Base-by-base conservation (phyloP, 2,888 invertebrate species). In the Nemapogon koenigi region DNA sequence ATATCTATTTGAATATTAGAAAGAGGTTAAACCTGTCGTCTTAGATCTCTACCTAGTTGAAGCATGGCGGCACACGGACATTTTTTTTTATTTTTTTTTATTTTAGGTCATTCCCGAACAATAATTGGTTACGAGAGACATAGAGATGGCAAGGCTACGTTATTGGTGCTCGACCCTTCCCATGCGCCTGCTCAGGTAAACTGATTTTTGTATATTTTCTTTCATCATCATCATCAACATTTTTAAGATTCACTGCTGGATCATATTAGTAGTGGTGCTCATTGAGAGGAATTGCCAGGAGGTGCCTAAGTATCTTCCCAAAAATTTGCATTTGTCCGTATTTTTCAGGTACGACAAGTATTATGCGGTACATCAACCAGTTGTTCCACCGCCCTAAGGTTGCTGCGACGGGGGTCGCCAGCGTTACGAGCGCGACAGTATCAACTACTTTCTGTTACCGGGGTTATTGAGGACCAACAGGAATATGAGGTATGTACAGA, bases 81-180 rank as follows among this genome's bases (percentile, higher is more conserved):
- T 2, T 6, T 28, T 37, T 37, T 18, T 30, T 37, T 29, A 17
- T 29, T 18, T 13, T 29, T 37, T 13, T 52, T 53, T 22, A 7
- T 22, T 22, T 22, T 10, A 92, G 92, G 93, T 49, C 94, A 95
- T 59, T 94, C 93, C 47, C 81, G 94, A 50, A 94, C 94, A 29
- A 91, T 94, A 60, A 88, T 94, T 68, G 94, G 94, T 2, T 87
- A 92, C 35, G 94, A 94, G 62, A 87, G 65, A 40, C 79, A 76
- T 45, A 73, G 67, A 44, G 78, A 76, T 43, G 79, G 78, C 27
- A 75, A 73, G 37, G 69, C 71, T 25, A 81, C 89, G 14, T 79
- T 94, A 41, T 64, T 94, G 44, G 88, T 94, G 17, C 70, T 94
- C 45, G 94, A 94, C 67, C 94, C 94, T 1, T 91, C 91, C 53